Percentiles rank a stretch among this genome's conserved stretches.
Evolutionary conservation across 2,888 invertebrate species (phyloP).

Genomic region (Ferrisia virgata): DNA sequence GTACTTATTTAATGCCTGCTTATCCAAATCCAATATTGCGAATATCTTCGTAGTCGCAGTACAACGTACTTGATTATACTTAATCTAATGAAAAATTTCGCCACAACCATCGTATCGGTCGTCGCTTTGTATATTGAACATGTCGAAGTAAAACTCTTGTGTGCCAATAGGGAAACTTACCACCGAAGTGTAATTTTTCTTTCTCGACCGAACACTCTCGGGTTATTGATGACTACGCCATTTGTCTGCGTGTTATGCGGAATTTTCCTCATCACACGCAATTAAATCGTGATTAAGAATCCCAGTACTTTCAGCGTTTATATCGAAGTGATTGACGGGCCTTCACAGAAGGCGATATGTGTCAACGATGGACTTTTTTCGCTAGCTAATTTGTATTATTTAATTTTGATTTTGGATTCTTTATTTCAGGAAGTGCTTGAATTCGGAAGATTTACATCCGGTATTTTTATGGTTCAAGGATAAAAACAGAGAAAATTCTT

Average conservation of each 20-base stretch:
- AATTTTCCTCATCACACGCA: not conserved
- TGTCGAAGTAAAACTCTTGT: not conserved
- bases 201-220: not conserved
- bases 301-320: not conserved
- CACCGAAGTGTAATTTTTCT: not conserved
- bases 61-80: no score
- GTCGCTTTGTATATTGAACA: no score
- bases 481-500: slow-evolving; percentile 70
- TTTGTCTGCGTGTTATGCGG: not conserved
- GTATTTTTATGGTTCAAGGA: slow-evolving; percentile 79
- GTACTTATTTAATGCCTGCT: no score
- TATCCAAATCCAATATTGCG: no score
- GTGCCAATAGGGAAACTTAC: not conserved
- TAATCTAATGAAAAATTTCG: not conserved
- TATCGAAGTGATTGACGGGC: not conserved
- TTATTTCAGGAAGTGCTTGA: slow-evolving; percentile 59
- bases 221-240: not conserved
- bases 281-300: not conserved
- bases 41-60: no score
- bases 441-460: slow-evolving; percentile 72
- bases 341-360: no score
- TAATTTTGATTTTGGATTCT: not conserved
- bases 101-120: no score
- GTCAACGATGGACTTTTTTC: no score
- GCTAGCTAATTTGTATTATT: no score